Percentiles rank a stretch among this genome's conserved stretches.
Conservation (phyloP, 2,797 vertebrate genomes). For the Lacerta agilis region DNA sequence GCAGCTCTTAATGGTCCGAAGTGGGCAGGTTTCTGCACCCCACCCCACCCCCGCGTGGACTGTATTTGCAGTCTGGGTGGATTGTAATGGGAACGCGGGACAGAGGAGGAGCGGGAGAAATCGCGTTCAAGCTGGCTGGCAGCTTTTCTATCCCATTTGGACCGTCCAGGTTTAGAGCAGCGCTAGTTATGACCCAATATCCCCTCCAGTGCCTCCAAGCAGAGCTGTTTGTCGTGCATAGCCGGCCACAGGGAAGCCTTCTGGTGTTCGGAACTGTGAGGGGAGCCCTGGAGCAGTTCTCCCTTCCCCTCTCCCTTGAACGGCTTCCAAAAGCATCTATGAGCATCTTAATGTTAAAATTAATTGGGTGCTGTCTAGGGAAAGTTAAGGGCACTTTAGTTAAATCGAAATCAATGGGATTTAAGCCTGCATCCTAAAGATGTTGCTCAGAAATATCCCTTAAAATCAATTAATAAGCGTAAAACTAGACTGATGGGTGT, state of each 20-base stretch:
- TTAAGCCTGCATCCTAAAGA: neutral
- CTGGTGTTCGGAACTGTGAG: neutral
- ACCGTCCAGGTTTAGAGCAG: slow-evolving; percentile 15
- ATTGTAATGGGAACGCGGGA: slow-evolving; percentile 31
- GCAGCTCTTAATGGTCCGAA: slow-evolving; percentile 24
- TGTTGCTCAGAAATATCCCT: neutral
- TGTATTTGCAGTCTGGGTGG: slow-evolving; percentile 34
- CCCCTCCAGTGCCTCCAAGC: slow-evolving; percentile 32
- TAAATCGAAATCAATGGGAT: neutral
- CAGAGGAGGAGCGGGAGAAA: neutral
- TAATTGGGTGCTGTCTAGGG: neutral
- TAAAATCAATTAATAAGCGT: neutral
- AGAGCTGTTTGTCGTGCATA: slow-evolving; percentile 42
- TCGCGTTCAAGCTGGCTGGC: slow-evolving; percentile 30
- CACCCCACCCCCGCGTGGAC: neutral
- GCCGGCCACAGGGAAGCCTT: slow-evolving; percentile 4
- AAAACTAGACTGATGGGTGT: neutral
- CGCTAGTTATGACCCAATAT: slow-evolving; percentile 19
- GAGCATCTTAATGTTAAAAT: neutral
- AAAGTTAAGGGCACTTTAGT: neutral
- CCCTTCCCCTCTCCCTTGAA: neutral
- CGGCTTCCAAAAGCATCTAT: neutral
- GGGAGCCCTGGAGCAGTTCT: neutral
- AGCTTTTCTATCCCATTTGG: slow-evolving; percentile 27
- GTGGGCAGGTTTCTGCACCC: slow-evolving; percentile 34